Evolutionary conservation across 2,888 invertebrate species (phyloP), one percentile per base, ranked within the genome.

Genomic region (Melinaea marsaeus): DNA sequence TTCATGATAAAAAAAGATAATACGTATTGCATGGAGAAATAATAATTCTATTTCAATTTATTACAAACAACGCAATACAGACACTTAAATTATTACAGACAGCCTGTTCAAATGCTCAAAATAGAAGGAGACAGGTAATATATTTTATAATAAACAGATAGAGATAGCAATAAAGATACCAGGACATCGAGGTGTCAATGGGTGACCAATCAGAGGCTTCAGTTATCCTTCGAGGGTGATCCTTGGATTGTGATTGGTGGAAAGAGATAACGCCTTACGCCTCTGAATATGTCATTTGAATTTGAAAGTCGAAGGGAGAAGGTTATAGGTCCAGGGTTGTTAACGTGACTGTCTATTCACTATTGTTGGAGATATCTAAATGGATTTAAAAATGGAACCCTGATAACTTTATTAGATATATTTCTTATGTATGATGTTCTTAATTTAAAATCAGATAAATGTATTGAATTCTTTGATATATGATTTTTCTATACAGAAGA

Each of bases 191-290:
- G 74, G 75, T 81, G 74, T 77, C 75, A 72, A 70, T 66, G 66
- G 57, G 71, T 68, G 67, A 62, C 90, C 89, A 89, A 88, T 90
- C 77, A 73, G 69, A 72, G 68, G 57, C 56, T 61, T 69, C 70
- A 71, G 67, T 79, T 88, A 85, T 90, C 89, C 90, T 90, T 84
- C 62, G 74, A 86, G 83, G 84, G 81, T 78, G 77, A 88, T 88
- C 85, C 86, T 87, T 79, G 74, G 56, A 65, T 72, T 75, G 71
- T 78, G 80, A 89, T 90, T 90, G 90, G 90, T 69, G 63, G 78
- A 67, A 67, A 73, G 65, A 88, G 88, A 90, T 80, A 88, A 85
- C 87, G 86, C 86, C 84, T 84, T 70, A 83, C 88, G 85, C 88
- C 88, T 82, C 77, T 78, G 74, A 75, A 77, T 78, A 80, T 84